phyloP scores from a whole-genome alignment of 92 coral and sea anemone genomes.

The Blastomussa wellsi region DNA sequence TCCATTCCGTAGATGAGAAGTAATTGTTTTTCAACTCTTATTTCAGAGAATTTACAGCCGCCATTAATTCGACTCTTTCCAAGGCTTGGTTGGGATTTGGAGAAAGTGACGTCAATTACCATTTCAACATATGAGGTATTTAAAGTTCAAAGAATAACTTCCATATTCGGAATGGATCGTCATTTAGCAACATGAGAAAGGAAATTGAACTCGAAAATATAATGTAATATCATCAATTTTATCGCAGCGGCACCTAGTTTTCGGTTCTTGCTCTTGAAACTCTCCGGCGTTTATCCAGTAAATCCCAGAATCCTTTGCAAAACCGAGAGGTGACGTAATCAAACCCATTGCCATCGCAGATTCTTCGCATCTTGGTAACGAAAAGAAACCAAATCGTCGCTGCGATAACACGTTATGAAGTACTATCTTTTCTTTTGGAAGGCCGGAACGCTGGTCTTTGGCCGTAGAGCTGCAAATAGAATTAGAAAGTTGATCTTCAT shows the following conservation, averaged over 20 bases:
- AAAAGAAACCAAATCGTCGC: not conserved
- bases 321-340: not conserved
- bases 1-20: too few relatives aligned
- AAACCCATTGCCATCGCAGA: not conserved
- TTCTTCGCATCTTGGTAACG: not conserved
- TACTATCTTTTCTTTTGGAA: slow-evolving; percentile 31
- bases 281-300: not conserved
- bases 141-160: too few relatives aligned
- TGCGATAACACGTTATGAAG: not conserved
- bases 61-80: too few relatives aligned
- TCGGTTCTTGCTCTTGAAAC: not conserved
- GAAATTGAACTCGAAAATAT: too few relatives aligned
- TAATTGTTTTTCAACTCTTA: too few relatives aligned
- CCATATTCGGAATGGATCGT: too few relatives aligned
- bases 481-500: not conserved
- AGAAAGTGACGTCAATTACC: too few relatives aligned
- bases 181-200: too few relatives aligned
- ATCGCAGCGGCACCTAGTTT: not conserved
- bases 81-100: too few relatives aligned
- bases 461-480: slow-evolving; percentile 77
- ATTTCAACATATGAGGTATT: too few relatives aligned
- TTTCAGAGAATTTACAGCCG: too few relatives aligned
- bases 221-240: too few relatives aligned
- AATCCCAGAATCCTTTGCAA: not conserved
- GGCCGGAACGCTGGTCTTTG: slow-evolving; percentile 87